Conservation (phyloP, 2,113 vertebrate genomes). For the Lophius piscatorius region DNA sequence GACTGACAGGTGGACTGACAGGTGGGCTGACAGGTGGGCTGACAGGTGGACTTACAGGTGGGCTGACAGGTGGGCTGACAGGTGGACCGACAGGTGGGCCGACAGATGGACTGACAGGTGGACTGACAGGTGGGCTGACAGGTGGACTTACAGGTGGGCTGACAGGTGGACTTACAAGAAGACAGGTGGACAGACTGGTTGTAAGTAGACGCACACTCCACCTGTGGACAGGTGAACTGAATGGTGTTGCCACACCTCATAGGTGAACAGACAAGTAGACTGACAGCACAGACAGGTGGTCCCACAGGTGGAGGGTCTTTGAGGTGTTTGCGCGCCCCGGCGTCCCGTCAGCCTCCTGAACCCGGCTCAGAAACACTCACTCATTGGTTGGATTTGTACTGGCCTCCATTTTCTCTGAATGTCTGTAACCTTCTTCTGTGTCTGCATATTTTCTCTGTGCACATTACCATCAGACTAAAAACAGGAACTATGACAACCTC, state of each 20-base stretch:
- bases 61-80: too few species aligned
- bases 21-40: too few species aligned
- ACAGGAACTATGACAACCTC: slow-evolving; percentile 99
- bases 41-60: too few species aligned
- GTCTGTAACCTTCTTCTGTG: slow-evolving; percentile 99
- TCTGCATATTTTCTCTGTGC: slow-evolving; percentile 99
- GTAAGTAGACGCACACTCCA: background rate
- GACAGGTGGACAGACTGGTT: background rate
- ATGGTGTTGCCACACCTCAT: too few species aligned
- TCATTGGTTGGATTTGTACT: slow-evolving; percentile 92
- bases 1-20: too few species aligned
- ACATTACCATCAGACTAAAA: slow-evolving; percentile 99
- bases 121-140: background rate
- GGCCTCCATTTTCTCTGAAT: slow-evolving; percentile 91
- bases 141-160: background rate
- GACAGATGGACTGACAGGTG: too few species aligned
- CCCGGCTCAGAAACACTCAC: slow-evolving; percentile 78
- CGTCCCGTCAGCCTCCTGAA: slow-evolving; percentile 78
- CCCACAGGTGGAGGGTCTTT: slow-evolving; percentile 17
- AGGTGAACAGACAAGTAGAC: background rate
- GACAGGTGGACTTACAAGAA: background rate
- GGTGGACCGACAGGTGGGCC: too few species aligned
- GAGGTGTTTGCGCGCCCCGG: slow-evolving; percentile 88
- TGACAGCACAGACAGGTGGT: slow-evolving; percentile 1
- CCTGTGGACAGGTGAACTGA: too few species aligned